Evolutionary conservation across 2,113 vertebrate species (phyloP), one percentile per base, ranked within the genome.

Genomic region (Pholis gunnellus): DNA sequence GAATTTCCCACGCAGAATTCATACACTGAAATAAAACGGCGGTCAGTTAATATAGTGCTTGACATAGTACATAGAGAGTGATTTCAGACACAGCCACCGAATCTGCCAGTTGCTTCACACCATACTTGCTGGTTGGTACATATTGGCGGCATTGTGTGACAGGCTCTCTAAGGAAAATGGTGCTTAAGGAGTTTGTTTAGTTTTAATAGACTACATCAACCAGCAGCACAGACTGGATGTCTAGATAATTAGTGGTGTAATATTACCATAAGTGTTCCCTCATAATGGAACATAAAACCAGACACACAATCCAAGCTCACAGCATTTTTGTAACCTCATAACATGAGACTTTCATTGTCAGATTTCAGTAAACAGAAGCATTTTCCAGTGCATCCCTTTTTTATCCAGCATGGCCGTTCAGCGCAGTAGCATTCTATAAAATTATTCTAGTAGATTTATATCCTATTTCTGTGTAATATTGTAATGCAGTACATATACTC

Each of bases 371-470:
- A 89, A 90, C 78, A 81, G 29, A 90, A 81, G 44, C 60, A 71
- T 85, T 83, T 87, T 92, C 91, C 92, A 92, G 91, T 90, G 90
- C 82, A 82, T 90, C 79, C 87, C 74, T 87, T 90, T 82, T 79
- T 44, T 31, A 81, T 89, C 88, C 91, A 92, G 88, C 87, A 87
- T 81, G 34, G 27, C 29, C 88, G 70, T 78, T 79, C 70, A 85
- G 74, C 83, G 83, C 69, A 52, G 60, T 46, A 63, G 42, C 63
- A 78, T 78, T 75, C 34, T 44, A 65, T 81, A 67, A 65, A 89
- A 74, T 61, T n/a, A 61, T 60, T 70, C 14, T 81, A 7, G 67
- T 64, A 54, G 38, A 82, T 84, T 83, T 52, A 72, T 73, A 74
- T 86, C 59, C 44, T 75, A 60, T 87, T 69, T 81, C 48, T 77